Percentiles rank a stretch among this genome's conserved stretches.
Evolutionary conservation across 2,113 vertebrate species (phyloP).

Genomic region (Chitala chitala): DNA sequence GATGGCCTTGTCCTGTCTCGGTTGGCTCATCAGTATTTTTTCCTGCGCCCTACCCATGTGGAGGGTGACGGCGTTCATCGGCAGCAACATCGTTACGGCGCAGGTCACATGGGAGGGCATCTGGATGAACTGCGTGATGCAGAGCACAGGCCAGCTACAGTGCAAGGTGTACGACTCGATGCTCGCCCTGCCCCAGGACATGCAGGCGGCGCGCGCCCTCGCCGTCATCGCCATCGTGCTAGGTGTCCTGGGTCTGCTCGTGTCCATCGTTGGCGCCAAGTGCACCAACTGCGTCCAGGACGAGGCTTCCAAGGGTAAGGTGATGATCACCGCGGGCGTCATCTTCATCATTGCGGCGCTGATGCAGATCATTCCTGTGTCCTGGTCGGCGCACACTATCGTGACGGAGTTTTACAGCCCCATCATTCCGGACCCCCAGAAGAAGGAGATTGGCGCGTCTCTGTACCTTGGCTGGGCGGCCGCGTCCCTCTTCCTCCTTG

Average conservation of each 20-base stretch:
- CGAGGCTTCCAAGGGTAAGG: conserved; percentile 73
- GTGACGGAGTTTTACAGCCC: conserved; percentile 80
- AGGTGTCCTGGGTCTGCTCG: conserved; percentile 69
- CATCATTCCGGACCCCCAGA: conserved; percentile 57
- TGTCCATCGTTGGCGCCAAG: conserved; percentile 79
- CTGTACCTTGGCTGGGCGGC: conserved; percentile 89
- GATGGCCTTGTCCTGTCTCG: conserved; percentile 67
- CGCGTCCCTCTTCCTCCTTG: conserved; percentile 72
- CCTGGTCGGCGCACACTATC: conserved; percentile 83
- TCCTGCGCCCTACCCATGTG: conserved; percentile 84
- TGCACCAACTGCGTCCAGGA: conserved; percentile 88
- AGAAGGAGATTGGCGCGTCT: conserved; percentile 76
- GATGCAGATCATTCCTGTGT: conserved; percentile 78
- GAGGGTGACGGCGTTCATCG: conserved; percentile 84
- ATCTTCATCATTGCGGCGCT: conserved; percentile 71
- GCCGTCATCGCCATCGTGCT: conserved; percentile 76
- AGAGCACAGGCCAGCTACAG: conserved; percentile 78
- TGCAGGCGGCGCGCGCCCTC: conserved; percentile 85
- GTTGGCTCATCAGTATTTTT: conserved; percentile 72
- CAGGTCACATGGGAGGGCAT: conserved; percentile 81
- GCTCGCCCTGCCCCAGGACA: conserved; percentile 72
- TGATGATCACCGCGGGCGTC: conserved; percentile 75
- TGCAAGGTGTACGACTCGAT: conserved; percentile 81
- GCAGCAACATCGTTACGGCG: conserved; percentile 78
- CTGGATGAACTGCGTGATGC: conserved; percentile 81